phyloP scores from a whole-genome alignment of 2,888 invertebrate genomes.

The Diploptera punctata region DNA sequence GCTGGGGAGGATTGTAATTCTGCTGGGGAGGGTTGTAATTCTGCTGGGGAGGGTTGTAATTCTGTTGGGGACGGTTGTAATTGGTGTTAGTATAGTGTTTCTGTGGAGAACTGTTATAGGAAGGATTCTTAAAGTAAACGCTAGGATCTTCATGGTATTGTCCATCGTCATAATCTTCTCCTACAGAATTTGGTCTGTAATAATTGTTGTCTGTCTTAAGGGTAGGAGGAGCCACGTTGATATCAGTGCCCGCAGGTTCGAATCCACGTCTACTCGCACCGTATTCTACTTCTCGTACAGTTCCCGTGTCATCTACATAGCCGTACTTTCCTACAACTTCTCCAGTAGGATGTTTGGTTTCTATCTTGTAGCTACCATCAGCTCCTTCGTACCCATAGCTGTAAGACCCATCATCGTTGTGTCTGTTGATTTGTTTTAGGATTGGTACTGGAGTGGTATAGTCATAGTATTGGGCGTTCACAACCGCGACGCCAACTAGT shows the following conservation, averaged over 20 bases:
- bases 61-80: slow-evolving; percentile 11
- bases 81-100: slow-evolving; percentile 30
- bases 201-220: slow-evolving; percentile 59
- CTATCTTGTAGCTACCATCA: slow-evolving; percentile 87
- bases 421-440: slow-evolving; percentile 82
- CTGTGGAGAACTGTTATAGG: slow-evolving; percentile 50
- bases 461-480: slow-evolving; percentile 33
- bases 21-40: slow-evolving; percentile 52
- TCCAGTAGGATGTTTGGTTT: slow-evolving; percentile 83
- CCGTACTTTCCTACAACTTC: slow-evolving; percentile 90
- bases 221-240: slow-evolving; percentile 85
- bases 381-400: slow-evolving; percentile 88
- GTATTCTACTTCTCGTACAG: slow-evolving; percentile 80
- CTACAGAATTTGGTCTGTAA: slow-evolving; percentile 54
- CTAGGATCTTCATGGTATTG: slow-evolving; percentile 86
- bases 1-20: slow-evolving; percentile 31
- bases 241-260: slow-evolving; percentile 77
- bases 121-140: slow-evolving; percentile 76
- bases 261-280: slow-evolving; percentile 84
- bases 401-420: slow-evolving; percentile 88
- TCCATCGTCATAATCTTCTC: slow-evolving; percentile 79
- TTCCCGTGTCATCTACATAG: slow-evolving; percentile 82
- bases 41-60: slow-evolving; percentile 48
- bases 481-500: slow-evolving; percentile 19
- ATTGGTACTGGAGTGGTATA: slow-evolving; percentile 76